phyloP scores from a whole-genome alignment of 2,888 invertebrate species.

The Netelia virgata region DNA sequence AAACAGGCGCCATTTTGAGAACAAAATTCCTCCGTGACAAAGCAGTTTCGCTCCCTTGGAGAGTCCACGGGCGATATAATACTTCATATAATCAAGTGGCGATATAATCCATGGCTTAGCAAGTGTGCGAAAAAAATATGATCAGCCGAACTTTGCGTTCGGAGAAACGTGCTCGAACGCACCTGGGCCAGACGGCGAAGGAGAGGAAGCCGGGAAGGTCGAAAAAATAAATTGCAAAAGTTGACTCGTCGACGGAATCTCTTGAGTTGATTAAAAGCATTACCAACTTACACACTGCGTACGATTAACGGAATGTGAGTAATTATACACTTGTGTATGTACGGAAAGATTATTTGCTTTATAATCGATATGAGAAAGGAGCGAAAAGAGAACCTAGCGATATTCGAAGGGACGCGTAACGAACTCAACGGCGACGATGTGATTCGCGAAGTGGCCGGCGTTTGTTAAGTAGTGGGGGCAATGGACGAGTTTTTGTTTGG shows the following conservation, averaged over 20 bases:
- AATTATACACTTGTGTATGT: background rate
- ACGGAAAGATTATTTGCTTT: background rate
- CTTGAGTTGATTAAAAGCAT: background rate
- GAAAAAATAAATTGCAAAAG: background rate
- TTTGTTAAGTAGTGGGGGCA: background rate
- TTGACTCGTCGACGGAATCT: background rate
- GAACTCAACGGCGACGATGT: background rate
- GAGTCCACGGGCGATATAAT: too few species aligned
- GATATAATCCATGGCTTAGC: background rate
- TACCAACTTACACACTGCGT: background rate
- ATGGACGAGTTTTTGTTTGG: background rate
- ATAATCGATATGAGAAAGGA: background rate
- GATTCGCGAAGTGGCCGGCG: background rate
- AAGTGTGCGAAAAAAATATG: background rate
- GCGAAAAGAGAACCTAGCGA: background rate
- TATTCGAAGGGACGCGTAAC: background rate
- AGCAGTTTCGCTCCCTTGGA: too few species aligned
- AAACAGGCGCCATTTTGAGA: background rate
- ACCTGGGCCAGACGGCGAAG: background rate
- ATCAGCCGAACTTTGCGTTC: background rate
- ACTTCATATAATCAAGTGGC: too few species aligned
- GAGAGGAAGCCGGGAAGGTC: background rate
- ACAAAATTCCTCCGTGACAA: too few species aligned
- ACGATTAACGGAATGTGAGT: too few species aligned
- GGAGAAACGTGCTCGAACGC: background rate